Conservation (phyloP, 2,888 invertebrate species). For the Tenodera sinensis region DNA sequence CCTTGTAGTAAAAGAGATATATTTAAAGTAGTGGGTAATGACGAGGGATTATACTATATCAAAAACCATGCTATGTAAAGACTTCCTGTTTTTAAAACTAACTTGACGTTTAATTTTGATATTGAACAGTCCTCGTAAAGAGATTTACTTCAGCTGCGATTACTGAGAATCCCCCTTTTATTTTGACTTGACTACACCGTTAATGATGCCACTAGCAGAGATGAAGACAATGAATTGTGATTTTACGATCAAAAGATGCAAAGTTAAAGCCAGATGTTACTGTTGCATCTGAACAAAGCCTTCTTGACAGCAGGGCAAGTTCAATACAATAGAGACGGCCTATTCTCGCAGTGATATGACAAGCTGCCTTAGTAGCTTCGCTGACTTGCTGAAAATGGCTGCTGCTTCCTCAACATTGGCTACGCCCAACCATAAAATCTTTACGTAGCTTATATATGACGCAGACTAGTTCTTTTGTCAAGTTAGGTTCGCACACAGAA, state of each 20-base stretch:
- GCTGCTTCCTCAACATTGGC: not conserved
- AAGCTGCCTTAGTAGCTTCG: not conserved
- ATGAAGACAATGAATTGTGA: not conserved
- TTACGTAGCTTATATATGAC: not conserved
- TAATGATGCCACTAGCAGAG: too few species aligned
- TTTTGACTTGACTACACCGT: too few species aligned
- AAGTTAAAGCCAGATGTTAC: not conserved
- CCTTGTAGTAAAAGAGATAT: too few species aligned
- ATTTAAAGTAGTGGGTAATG: too few species aligned
- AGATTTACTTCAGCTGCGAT: too few species aligned
- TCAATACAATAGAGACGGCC: not conserved
- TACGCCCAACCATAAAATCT: not conserved
- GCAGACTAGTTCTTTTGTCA: not conserved
- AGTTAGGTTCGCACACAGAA: not conserved
- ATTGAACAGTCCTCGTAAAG: too few species aligned
- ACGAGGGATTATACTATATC: too few species aligned
- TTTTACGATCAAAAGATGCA: not conserved
- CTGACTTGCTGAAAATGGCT: not conserved
- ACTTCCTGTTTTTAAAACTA: too few species aligned
- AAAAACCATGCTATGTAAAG: too few species aligned
- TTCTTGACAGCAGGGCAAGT: not conserved
- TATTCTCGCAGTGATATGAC: not conserved
- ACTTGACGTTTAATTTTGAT: too few species aligned
- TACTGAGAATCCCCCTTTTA: too few species aligned
- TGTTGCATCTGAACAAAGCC: not conserved